A percentile compares a stretch with the other conserved stretches of the same genome.
These are phyloP conservation scores for Galeopterus variegatus DNA, from an alignment of 2,113 vertebrate genomes.

Conservation along the genomic window DNA sequence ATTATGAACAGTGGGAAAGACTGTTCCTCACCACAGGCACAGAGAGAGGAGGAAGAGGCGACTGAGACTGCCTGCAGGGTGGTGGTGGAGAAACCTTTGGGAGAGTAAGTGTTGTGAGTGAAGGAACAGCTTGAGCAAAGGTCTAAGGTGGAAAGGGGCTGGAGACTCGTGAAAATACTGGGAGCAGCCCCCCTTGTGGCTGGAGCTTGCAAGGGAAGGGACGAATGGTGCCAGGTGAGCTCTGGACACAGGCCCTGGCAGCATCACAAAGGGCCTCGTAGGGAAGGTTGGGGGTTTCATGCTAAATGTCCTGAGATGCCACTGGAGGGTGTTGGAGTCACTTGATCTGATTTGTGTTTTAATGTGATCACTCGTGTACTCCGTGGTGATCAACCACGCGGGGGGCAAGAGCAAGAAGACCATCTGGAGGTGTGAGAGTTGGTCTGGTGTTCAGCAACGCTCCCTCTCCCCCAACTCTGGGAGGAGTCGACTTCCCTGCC, in stretches of 20 bases:
- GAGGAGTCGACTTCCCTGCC: neutral
- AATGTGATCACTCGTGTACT: neutral
- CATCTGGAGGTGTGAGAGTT: neutral
- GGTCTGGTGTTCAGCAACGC: accelerated
- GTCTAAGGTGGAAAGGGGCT: neutral
- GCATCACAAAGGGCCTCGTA: neutral
- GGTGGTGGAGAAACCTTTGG: neutral
- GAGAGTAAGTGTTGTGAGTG: too few species aligned
- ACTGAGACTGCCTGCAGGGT: neutral
- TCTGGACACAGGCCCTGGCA: neutral
- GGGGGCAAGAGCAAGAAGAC: neutral
- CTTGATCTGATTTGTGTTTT: neutral
- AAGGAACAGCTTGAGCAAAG: neutral
- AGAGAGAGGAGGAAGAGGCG: neutral
- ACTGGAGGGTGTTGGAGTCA: neutral
- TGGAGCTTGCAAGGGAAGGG: neutral
- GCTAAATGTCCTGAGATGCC: neutral
- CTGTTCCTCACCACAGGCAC: neutral
- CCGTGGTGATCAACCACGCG: neutral
- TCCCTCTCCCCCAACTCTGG: neutral
- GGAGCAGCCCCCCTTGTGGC: neutral
- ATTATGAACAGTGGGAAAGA: neutral
- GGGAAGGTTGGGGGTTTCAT: neutral
- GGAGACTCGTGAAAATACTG: neutral
- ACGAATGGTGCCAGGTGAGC: too few species aligned